Evolutionary conservation across 2,113 vertebrate genomes (phyloP), one percentile per base, ranked within the genome.

Genomic region (Callipepla californica): DNA sequence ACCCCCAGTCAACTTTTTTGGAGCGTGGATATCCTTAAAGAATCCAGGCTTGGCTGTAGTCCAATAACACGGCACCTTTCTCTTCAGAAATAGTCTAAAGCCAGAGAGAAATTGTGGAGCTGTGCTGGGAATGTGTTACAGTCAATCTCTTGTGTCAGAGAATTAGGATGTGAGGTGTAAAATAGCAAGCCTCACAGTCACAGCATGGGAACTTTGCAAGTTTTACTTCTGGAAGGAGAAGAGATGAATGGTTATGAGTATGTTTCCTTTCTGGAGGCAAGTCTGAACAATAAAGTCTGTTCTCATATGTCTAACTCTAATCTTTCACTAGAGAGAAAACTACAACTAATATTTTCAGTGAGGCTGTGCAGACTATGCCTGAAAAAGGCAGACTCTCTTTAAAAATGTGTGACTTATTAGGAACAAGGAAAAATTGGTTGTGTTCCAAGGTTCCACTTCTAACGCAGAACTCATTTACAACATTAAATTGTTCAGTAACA

Each of bases 181-280:
- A 69, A 50, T 51, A 87, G 22, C 5, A 10, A 91, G n/a, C 19
- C 48, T 81, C 50, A 59, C 30, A 51, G 50, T 58, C 87, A 80
- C 62, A 90, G 44, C 44, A 75, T 32, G 48, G 23, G 40, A 85
- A 65, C 25, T 76, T 85, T 7, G 59, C 25, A 72, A 28, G 22
- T 40, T 87, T 89, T 87, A 65, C n/a, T 93, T 76, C 67, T 48
- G 59, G 51, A 88, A 80, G 51, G 36, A 79, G 18, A 66, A 74
- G 85, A 79, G 67, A 90, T 63, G 11, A 86, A 93, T 69, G 13
- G 13, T 63, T 83, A 70, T 62, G 75, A 77, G 34, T 6, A 72
- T 25, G 19, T 32, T 77, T 74, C 21, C 62, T 75, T 93, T 92
- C 89, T 90, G 73, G 47, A 79, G 38, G 62, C 77, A 81, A 86